Conservation (phyloP, 1,140 invertebrate species). For the Drosophila triauraria region DNA sequence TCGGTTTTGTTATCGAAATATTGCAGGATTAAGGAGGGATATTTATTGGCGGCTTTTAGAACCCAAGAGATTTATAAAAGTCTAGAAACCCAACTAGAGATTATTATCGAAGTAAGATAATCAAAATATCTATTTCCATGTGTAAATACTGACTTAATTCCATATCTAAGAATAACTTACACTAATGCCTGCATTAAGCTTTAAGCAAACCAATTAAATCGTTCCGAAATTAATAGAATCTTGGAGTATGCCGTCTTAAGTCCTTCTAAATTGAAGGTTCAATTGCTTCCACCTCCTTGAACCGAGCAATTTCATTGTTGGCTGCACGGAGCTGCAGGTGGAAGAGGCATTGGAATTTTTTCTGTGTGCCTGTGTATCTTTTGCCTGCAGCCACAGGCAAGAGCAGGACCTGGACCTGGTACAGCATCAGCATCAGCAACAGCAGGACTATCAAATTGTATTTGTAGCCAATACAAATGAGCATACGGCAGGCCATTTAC, state of each 20-base stretch:
- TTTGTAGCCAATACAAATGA: constrained; percentile 83
- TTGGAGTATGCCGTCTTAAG: background rate
- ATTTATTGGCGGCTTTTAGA: background rate
- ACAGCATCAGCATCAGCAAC: constrained; percentile 14
- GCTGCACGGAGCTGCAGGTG: constrained; percentile 11
- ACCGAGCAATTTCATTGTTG: constrained; percentile 28
- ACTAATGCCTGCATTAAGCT: background rate
- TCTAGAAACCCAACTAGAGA: background rate
- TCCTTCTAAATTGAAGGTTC: constrained; percentile 14
- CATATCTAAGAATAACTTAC: background rate
- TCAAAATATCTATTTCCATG: background rate
- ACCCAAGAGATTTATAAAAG: too few relatives aligned
- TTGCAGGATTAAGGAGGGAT: background rate
- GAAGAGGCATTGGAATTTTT: constrained; percentile 26
- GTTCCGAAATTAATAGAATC: constrained; percentile 4
- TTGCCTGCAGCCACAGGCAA: constrained; percentile 53
- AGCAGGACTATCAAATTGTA: constrained; percentile 77
- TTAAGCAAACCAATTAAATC: constrained; percentile 2
- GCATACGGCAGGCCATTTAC: constrained; percentile 80
- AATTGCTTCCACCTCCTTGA: constrained; percentile 36
- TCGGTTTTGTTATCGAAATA: background rate
- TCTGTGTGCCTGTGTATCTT: constrained; percentile 71
- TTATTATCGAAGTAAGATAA: background rate
- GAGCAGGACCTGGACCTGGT: constrained; percentile 2
- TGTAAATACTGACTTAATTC: background rate